These are phyloP conservation scores for Drosophila kurseongensis DNA, from an alignment of 1,140 invertebrate genomes.

Conservation along the genomic window DNA sequence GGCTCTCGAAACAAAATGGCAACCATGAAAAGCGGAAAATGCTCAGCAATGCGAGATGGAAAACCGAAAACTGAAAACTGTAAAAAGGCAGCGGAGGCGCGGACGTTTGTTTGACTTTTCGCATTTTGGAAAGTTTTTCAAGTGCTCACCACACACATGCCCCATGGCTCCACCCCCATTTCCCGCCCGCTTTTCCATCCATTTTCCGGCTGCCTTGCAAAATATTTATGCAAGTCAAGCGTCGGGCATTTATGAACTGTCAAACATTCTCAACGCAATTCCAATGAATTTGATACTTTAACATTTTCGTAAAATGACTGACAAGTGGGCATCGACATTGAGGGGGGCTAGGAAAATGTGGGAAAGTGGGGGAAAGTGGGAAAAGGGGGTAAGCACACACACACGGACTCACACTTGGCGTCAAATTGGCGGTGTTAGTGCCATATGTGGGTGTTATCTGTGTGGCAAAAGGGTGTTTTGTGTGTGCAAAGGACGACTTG, in stretches of 20 bases:
- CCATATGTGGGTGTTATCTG: conserved; percentile 73
- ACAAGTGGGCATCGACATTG: conserved; percentile 44
- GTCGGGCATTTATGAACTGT: conserved; percentile 83
- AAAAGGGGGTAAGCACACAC: conserved; percentile 11
- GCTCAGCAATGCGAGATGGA: conserved; percentile 53
- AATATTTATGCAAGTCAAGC: conserved; percentile 84
- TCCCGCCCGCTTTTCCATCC: neutral
- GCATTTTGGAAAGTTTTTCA: conserved; percentile 79
- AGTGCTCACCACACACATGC: conserved; percentile 59
- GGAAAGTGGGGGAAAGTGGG: conserved; percentile 7
- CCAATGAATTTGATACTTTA: conserved; percentile 84
- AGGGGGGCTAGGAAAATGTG: neutral
- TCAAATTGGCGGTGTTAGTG: conserved; percentile 82
- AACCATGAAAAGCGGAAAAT: conserved; percentile 67
- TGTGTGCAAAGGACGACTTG: conserved; percentile 26
- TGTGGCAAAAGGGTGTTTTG: conserved; percentile 36
- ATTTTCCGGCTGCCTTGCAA: conserved; percentile 61
- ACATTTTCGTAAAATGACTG: conserved; percentile 82
- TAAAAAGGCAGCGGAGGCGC: conserved; percentile 59
- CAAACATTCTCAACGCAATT: conserved; percentile 84
- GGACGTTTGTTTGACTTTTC: conserved; percentile 80
- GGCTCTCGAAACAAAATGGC: conserved; percentile 79
- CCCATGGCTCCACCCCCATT: neutral
- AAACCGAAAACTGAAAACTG: conserved; percentile 41
- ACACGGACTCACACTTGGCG: conserved; percentile 48